Conservation (phyloP, 2,113 vertebrate genomes). For the Dromiciops gliroides region DNA sequence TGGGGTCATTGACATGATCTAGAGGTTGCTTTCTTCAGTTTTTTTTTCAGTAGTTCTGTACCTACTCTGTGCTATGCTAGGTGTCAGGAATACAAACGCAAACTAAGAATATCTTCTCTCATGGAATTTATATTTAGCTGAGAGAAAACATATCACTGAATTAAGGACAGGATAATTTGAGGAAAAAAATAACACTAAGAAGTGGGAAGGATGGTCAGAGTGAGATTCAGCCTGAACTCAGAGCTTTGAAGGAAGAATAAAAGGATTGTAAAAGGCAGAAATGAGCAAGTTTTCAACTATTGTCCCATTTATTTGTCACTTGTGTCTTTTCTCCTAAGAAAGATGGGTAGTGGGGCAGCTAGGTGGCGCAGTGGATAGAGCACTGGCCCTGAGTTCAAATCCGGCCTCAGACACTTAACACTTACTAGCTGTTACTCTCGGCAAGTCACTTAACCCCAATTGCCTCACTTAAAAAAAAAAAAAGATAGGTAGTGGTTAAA, state of each 20-base stretch:
- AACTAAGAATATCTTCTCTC: neutral
- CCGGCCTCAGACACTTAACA: too few species aligned
- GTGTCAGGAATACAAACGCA: neutral
- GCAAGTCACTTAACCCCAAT: too few species aligned
- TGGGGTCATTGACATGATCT: neutral
- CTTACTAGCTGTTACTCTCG: too few species aligned
- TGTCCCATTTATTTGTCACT: neutral
- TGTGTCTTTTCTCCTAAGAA: neutral
- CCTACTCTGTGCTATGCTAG: neutral
- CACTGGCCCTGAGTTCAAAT: too few species aligned
- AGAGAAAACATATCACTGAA: neutral
- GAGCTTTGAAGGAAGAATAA: neutral
- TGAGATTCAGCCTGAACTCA: neutral
- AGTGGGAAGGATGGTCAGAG: neutral
- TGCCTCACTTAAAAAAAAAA: too few species aligned
- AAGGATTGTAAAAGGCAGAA: neutral
- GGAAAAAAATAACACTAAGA: neutral
- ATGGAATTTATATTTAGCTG: neutral
- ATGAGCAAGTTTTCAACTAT: neutral
- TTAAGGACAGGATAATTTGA: neutral
- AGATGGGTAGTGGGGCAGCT: too few species aligned
- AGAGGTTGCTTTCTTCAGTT: neutral
- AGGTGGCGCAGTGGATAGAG: too few species aligned
- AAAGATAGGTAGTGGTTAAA: neutral
- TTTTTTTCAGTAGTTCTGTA: neutral